Base-by-base conservation (phyloP, 2,797 vertebrate genomes). In the Morelia viridis region DNA sequence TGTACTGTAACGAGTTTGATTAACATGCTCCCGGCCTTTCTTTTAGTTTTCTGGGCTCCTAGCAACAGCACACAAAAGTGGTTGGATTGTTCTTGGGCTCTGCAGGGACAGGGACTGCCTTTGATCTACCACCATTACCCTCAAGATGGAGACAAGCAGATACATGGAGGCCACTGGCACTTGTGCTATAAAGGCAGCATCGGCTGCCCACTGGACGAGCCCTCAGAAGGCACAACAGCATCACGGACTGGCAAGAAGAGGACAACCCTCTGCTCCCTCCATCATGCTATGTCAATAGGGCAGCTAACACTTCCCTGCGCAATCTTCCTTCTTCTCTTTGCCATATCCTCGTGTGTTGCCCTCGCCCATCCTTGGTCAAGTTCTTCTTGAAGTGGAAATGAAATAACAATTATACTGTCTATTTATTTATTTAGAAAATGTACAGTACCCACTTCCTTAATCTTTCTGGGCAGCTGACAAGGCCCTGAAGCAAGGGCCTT, bases 101-200 rank as follows among this genome's bases (percentile, higher is more conserved):
- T 92, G 93, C 60, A 61, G 96, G 97, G 97, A 96, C 96, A 97
- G 96, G 94, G 92, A 88, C 92, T 94, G 96, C 92, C 97, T 98
- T 98, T 99, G 98, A 99, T 99, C 98, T 98, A 96, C 96, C 97
- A 97, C 98, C 97, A 97, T 98, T 98, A 97, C 98, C 95, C 96
- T 87, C 96, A 96, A 97, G 97, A 95, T 93, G 89, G 95, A 93
- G 58, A 41, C 92, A 92, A 91, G 90, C 94, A 93, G 90, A 89
- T 90, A 17, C 94, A 92, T 90, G 86, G 87, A 46, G 50, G 93
- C 93, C 62, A 80, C 89, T 88, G 92, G 58, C 85, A 57, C 58
- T 87, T 13, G 1, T 65, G 62, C 22, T 31, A 28, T 85, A n/a
- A 50, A 35, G 68, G 58, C 88, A 89, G 85, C n/a, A 80, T 87